Evolutionary conservation across 2,113 vertebrate species (phyloP).

Genomic region (Dicerorhinus sumatrensis): DNA sequence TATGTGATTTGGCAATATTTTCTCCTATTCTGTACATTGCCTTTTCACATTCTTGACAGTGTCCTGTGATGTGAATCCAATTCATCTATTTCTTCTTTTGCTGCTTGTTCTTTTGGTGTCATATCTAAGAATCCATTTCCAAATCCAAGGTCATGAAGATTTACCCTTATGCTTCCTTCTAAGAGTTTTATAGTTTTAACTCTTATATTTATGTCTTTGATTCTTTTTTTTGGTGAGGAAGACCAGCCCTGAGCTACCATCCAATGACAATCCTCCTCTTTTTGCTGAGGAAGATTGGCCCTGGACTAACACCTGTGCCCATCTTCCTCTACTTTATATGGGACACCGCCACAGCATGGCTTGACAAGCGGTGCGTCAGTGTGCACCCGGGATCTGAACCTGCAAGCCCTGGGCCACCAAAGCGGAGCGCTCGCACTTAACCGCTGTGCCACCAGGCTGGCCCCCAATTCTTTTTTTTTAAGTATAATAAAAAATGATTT

Average conservation of each 20-base stretch:
- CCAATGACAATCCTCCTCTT: too few species aligned
- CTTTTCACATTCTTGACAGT: slow-evolving; percentile 2
- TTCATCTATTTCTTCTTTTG: neutral
- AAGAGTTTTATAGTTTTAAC: neutral
- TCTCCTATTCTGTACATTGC: neutral
- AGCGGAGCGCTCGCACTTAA: too few species aligned
- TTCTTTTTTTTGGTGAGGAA: neutral
- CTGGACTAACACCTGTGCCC: too few species aligned
- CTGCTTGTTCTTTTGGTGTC: neutral
- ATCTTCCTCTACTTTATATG: too few species aligned
- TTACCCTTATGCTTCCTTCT: neutral
- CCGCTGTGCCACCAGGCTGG: too few species aligned
- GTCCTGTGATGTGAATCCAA: neutral
- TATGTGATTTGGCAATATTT: neutral
- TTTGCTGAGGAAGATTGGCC: too few species aligned
- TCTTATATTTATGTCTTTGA: neutral
- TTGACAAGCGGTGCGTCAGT: too few species aligned
- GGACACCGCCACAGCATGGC: too few species aligned
- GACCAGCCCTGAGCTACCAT: too few species aligned
- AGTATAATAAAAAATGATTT: neutral
- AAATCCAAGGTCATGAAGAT: neutral
- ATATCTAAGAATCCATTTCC: neutral
- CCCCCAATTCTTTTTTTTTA: neutral
- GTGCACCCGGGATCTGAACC: too few species aligned
- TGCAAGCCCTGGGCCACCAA: too few species aligned